Base-by-base conservation (phyloP, 2,113 vertebrate genomes). In the Hippolais icterina region DNA sequence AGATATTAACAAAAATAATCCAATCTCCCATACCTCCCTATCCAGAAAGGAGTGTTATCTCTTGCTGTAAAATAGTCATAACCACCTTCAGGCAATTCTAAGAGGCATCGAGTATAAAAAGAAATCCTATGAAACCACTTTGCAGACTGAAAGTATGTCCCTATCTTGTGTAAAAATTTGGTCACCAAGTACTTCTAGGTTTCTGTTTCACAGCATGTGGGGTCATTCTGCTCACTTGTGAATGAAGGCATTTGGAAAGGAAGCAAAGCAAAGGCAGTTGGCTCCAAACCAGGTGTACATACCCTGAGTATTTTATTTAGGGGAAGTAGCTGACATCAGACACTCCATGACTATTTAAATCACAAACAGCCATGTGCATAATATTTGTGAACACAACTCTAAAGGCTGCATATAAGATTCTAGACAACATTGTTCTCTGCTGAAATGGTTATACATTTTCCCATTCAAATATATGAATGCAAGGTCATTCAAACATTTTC, bases 261-360 rank as follows among this genome's bases (percentile, higher is more conserved):
- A 98, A 97, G 93, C 15, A 50, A 94, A 96, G 72, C 77, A 59
- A 92, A 92, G 92, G 83, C 91, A 97, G 53, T 41, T 98, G 96
- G 97, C 92, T 91, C 52, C 50, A 87, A 88, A 93, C 82, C 95
- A 97, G 94, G 91, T 96, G 93, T 79, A 82, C 86, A 95, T 96
- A 64, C 93, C 96, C 85, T 19, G 75, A 83, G 89, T 41, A 95
- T 87, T 97, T 97, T 94, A 96, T 95, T 97, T 96, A 97, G 89
- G 93, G 97, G 94, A 98, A 97, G 93, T 91, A 94, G 81, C 66
- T 96, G 94, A 98, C 95, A 97, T 81, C 50, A 97, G 95, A 96
- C 91, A 96, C 93, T 93, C 66, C 77, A 78, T 61, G 77, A 60
- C 90, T 95, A 92, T 89, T 97, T 92, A 96, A 95, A 96, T 47